These are phyloP conservation scores for Scolopax bukidnonensis DNA, from an alignment of 2,797 vertebrate species.

Conservation along the genomic window DNA sequence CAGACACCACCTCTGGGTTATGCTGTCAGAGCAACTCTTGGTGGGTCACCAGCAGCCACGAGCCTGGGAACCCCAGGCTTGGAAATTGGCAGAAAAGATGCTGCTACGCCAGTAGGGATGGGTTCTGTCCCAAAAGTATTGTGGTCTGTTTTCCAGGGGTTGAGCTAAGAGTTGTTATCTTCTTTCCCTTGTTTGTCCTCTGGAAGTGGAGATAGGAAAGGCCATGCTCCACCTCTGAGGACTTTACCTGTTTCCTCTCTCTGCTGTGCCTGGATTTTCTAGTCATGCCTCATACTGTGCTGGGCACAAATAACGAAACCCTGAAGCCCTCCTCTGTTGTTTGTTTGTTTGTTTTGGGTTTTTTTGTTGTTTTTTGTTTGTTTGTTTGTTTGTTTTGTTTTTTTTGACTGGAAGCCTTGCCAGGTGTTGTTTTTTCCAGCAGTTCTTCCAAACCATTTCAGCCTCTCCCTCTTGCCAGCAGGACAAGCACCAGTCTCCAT, in stretches of 20 bases:
- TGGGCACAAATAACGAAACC: neutral
- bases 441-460: neutral
- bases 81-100: neutral
- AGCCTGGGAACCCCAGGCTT: neutral
- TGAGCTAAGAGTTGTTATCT: fast-evolving
- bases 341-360: no score
- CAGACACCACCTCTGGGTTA: neutral
- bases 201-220: neutral
- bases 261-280: neutral
- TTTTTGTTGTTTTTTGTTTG: no score
- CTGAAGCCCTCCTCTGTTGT: neutral
- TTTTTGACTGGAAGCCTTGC: neutral
- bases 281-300: neutral
- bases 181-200: neutral
- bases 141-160: neutral
- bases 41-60: neutral
- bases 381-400: neutral
- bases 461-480: neutral
- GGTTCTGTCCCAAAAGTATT: neutral
- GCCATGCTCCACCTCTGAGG: neutral
- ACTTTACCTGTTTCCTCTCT: fast-evolving
- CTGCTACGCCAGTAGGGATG: neutral
- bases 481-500: neutral
- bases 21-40: neutral
- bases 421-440: neutral